Percentiles rank a stretch among this genome's conserved stretches.
Evolutionary conservation across 2,888 invertebrate genomes (phyloP).

Genomic region (Drosophila subsilvestris): DNA sequence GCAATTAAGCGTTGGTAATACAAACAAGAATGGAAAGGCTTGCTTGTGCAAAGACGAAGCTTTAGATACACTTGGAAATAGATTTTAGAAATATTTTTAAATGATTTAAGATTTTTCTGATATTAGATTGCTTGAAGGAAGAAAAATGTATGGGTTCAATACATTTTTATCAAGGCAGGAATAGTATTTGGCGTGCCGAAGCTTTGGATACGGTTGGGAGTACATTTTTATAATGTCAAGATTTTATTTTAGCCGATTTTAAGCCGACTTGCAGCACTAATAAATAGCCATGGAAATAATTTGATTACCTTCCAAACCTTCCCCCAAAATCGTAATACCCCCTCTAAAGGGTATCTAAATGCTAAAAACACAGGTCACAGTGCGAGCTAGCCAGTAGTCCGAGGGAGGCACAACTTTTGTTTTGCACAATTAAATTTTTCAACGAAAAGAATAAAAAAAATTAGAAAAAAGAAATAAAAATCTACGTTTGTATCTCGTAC

Average conservation of each 20-base stretch:
- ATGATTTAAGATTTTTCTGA: background rate
- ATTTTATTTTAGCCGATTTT: no score
- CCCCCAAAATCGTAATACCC: background rate
- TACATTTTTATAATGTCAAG: no score
- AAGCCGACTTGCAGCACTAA: no score
- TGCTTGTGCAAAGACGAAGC: background rate
- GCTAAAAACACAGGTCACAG: conserved; percentile 21
- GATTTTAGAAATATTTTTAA: background rate
- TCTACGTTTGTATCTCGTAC: background rate
- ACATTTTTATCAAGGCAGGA: conserved; percentile 3
- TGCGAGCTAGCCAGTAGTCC: conserved; percentile 10
- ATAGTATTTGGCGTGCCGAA: background rate
- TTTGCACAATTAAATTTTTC: conserved; percentile 67
- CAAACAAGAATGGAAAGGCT: conserved; percentile 39
- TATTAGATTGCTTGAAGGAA: background rate
- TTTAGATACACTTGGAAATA: background rate
- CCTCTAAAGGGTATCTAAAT: background rate
- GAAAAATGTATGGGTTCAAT: background rate
- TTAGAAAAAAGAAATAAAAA: conserved; percentile 25
- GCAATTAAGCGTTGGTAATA: conserved; percentile 68
- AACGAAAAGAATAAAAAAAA: conserved; percentile 26
- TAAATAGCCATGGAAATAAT: no score
- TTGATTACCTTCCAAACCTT: background rate
- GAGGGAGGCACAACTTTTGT: conserved; percentile 53
- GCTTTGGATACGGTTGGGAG: no score